Percentiles rank a stretch among this genome's conserved stretches.
Evolutionary conservation across 2,888 invertebrate genomes (phyloP).

Genomic region (Smittia aterrima): DNA sequence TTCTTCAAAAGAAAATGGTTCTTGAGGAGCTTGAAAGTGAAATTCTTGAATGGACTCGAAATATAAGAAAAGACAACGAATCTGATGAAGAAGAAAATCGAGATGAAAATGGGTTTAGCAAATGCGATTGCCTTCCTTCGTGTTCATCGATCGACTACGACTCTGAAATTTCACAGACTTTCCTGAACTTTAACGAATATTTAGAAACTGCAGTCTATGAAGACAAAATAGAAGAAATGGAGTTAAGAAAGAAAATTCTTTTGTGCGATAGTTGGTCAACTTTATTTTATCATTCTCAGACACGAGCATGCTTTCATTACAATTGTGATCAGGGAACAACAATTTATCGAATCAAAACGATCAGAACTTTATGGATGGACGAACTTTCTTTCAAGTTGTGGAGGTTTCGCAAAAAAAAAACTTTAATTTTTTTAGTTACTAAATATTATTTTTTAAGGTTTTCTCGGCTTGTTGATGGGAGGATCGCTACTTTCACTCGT

Average conservation of each 20-base stretch:
- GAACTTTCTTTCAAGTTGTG: conserved; percentile 69
- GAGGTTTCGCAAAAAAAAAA: conserved; percentile 59
- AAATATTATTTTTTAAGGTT: no score
- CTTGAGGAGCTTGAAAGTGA: conserved; percentile 43
- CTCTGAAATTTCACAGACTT: conserved; percentile 64
- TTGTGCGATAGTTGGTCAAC: no score
- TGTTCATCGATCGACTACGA: conserved; percentile 65
- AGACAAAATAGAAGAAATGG: no score
- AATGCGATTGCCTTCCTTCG: conserved; percentile 62
- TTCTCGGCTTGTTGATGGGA: no score
- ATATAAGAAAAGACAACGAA: not conserved
- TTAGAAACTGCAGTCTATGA: conserved; percentile 51
- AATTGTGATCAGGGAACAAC: conserved; percentile 71
- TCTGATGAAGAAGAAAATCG: conserved; percentile 29
- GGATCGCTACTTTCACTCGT: no score
- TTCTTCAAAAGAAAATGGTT: conserved; percentile 45
- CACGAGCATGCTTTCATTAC: conserved; percentile 57
- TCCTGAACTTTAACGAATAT: conserved; percentile 60
- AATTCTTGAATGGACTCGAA: conserved; percentile 19
- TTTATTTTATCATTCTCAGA: no score
- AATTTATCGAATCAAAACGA: conserved; percentile 65
- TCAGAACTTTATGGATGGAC: conserved; percentile 68
- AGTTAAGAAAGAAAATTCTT: no score
- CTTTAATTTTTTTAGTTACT: no score
- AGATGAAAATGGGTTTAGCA: conserved; percentile 31